Evolutionary conservation across 2,113 vertebrate species (phyloP).

Genomic region (Hemibagrus wyckioides): DNA sequence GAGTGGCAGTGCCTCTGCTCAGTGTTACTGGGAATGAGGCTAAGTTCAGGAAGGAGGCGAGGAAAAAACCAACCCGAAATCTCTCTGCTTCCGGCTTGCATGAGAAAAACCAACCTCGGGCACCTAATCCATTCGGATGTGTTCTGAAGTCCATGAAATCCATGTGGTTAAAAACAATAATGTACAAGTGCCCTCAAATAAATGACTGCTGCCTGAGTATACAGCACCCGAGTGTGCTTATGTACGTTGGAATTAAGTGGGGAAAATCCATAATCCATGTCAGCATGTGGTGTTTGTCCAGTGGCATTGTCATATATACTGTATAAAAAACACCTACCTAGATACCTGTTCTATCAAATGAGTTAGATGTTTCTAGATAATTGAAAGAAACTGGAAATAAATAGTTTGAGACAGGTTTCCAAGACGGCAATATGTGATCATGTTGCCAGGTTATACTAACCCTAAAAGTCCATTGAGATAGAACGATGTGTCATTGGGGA

Average conservation of each 20-base stretch:
- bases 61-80: constrained; percentile 32
- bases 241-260: not conserved
- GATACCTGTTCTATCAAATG: not conserved
- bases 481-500: not conserved
- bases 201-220: not conserved
- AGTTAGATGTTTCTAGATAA: not conserved
- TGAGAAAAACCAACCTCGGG: constrained; percentile 3
- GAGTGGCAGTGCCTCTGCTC: constrained; percentile 69
- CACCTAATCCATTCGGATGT: not conserved
- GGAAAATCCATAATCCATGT: not conserved
- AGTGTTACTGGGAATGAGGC: constrained; percentile 49
- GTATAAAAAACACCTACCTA: not conserved
- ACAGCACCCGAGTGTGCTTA: not conserved
- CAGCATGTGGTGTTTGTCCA: not conserved
- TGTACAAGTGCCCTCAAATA: not conserved
- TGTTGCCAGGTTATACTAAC: not conserved
- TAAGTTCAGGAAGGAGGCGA: constrained; percentile 45
- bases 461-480: not conserved
- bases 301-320: not conserved
- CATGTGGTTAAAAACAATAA: not conserved
- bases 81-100: not conserved
- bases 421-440: not conserved
- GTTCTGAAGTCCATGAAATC: not conserved
- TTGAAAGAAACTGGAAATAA: not conserved
- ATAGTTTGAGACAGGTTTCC: not conserved